These are phyloP conservation scores for Andricus curvator DNA, from an alignment of 2,888 invertebrate species.

Conservation along the genomic window DNA sequence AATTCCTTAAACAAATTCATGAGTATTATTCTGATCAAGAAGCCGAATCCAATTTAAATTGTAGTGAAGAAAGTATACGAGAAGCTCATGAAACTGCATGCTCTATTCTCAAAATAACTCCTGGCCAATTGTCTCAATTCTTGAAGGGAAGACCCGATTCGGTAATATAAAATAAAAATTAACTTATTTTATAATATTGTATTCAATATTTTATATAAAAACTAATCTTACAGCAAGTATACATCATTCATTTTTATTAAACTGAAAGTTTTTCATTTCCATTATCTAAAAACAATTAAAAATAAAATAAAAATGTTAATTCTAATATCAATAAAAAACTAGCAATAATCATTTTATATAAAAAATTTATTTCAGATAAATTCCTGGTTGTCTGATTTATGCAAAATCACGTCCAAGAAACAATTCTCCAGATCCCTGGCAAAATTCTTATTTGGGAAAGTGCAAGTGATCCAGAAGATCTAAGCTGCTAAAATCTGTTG, in stretches of 20 bases:
- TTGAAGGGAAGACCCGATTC: constrained; percentile 54
- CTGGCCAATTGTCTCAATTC: constrained; percentile 59
- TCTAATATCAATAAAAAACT: too few species aligned
- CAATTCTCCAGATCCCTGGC: constrained; percentile 50
- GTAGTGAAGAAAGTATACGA: constrained; percentile 59
- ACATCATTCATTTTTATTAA: not conserved
- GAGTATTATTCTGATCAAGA: constrained; percentile 46
- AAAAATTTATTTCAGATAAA: constrained; percentile 51
- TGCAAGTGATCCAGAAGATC: constrained; percentile 42
- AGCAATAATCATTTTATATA: not conserved
- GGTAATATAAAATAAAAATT: constrained; percentile 47
- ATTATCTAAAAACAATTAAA: not conserved
- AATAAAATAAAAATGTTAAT: not conserved
- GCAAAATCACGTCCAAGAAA: constrained; percentile 51
- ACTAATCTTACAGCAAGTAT: not conserved
- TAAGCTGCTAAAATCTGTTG: constrained; percentile 33
- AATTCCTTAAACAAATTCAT: constrained; percentile 52
- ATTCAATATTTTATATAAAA: not conserved
- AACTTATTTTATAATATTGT: not conserved
- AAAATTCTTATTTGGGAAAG: constrained; percentile 51
- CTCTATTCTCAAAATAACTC: constrained; percentile 65
- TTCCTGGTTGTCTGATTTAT: constrained; percentile 53
- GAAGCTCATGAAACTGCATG: constrained; percentile 65
- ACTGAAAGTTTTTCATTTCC: not conserved
- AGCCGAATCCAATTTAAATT: constrained; percentile 46